Base-by-base conservation (phyloP, 2,888 invertebrate species). In the Eupithecia centaureata region DNA sequence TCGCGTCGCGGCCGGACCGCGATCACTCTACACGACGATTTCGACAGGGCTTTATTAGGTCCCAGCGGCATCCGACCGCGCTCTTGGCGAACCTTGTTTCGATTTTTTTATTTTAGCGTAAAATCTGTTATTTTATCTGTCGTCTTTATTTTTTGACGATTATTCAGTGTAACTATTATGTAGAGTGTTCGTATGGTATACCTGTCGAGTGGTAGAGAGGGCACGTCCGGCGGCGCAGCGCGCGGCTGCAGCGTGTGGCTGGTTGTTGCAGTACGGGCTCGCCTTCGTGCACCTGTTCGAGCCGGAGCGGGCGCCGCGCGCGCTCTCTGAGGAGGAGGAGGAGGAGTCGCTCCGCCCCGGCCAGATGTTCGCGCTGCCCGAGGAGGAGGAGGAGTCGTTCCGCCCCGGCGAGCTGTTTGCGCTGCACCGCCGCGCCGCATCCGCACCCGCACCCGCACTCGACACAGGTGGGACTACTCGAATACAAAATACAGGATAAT, bases 271-370 rank as follows among this genome's bases (percentile, higher is more conserved):
- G 86, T 98, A 95, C 87, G 98, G 98, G 0, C 85, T 98, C 15
- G 95, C 96, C 0, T 98, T 98, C 86, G 91, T 98, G 60, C 96
- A 95, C 79, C 87, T 97, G 12, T 86, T 84, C 72, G 86, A 85
- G 65, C 94, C 95, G 72, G 94, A 94, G 61, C 76, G 33, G 15
- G 42, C 25, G 58, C 65, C 56, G 32, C 52, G 32, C 38, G 47
- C 63, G 5, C 58, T 68, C 42, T 27, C 58, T 54, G 52, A 42
- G 25, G 42, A 27, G 30, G 94, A 95, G 0, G 94, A 95, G 62
- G 61, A 38, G 62, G 65, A 66, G 76, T 61, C 78, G 22, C 38
- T 15, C 38, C 8, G 13, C 38, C 13, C 13, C 47, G 35, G 62
- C 5, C 58, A 68, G 3, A n/a, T 18, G 18, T 2, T 18, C 18